These are phyloP conservation scores for Piaya cayana DNA, from an alignment of 2,113 vertebrate species.

Conservation along the genomic window DNA sequence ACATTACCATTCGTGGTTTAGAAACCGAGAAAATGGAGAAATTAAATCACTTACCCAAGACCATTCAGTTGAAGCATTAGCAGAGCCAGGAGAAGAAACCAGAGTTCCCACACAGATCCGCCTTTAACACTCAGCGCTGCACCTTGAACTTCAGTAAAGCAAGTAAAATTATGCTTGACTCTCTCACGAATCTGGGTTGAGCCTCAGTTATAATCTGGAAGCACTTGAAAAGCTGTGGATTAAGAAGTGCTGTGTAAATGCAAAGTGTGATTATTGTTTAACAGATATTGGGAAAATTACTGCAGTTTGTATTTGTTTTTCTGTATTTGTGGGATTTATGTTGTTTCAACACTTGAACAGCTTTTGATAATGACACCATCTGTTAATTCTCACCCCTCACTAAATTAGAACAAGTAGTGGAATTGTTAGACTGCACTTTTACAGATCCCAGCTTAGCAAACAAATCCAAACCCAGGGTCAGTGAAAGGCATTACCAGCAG, in stretches of 20 bases:
- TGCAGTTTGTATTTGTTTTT: slow-evolving; percentile 55
- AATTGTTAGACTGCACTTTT: slow-evolving; percentile 34
- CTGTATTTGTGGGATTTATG: slow-evolving; percentile 50
- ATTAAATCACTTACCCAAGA: background rate
- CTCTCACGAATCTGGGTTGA: background rate
- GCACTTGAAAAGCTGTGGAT: slow-evolving; percentile 27
- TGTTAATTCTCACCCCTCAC: slow-evolving; percentile 58
- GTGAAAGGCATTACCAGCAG: background rate
- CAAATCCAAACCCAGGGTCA: background rate
- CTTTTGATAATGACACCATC: slow-evolving; percentile 71
- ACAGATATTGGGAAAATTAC: slow-evolving; percentile 47
- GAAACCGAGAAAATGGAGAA: background rate
- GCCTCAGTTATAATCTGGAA: background rate
- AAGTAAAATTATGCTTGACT: background rate
- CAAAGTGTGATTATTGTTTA: slow-evolving; percentile 35
- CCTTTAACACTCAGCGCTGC: rapidly evolving
- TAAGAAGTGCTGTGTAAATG: slow-evolving; percentile 8
- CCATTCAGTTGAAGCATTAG: background rate
- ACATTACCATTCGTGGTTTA: background rate
- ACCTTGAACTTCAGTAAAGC: background rate
- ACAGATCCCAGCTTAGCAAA: slow-evolving; percentile 36
- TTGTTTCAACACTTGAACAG: slow-evolving; percentile 62
- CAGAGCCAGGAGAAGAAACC: background rate
- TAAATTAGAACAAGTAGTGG: slow-evolving; percentile 26
- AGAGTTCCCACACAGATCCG: background rate